phyloP scores from a whole-genome alignment of 2,797 vertebrate genomes.

The Microhierax caerulescens region DNA sequence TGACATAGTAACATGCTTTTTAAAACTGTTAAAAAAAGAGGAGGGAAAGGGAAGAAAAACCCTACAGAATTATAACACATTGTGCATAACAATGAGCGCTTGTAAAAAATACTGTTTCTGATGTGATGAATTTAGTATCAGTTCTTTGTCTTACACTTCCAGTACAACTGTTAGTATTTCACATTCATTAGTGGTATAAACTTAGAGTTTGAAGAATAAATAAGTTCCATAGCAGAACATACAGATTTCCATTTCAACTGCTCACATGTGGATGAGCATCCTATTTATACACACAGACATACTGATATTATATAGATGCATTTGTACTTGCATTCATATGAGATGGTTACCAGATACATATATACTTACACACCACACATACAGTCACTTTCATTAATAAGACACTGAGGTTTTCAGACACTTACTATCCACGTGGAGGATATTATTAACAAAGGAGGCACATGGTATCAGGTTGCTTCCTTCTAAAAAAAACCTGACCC shows the following conservation, averaged over 20 bases:
- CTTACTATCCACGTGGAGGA: background rate
- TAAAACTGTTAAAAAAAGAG: background rate
- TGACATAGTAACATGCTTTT: background rate
- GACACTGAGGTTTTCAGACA: background rate
- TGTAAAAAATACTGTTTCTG: background rate
- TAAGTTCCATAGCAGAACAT: background rate
- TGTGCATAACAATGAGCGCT: background rate
- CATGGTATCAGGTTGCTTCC: background rate
- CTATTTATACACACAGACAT: background rate
- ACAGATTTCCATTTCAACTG: background rate
- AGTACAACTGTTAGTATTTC: background rate
- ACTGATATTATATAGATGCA: background rate
- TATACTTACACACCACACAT: background rate
- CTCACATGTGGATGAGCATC: background rate
- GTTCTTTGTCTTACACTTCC: background rate
- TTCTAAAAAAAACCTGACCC: background rate
- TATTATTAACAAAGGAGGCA: background rate
- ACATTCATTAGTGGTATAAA: background rate
- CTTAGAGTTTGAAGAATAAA: background rate
- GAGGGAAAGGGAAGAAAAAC: background rate
- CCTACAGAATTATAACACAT: background rate
- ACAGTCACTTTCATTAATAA: background rate
- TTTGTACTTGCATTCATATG: background rate
- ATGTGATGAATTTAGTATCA: background rate
- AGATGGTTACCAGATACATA: background rate